Conservation (phyloP, 2,888 invertebrate genomes). For the Margaritifera margaritifera region DNA sequence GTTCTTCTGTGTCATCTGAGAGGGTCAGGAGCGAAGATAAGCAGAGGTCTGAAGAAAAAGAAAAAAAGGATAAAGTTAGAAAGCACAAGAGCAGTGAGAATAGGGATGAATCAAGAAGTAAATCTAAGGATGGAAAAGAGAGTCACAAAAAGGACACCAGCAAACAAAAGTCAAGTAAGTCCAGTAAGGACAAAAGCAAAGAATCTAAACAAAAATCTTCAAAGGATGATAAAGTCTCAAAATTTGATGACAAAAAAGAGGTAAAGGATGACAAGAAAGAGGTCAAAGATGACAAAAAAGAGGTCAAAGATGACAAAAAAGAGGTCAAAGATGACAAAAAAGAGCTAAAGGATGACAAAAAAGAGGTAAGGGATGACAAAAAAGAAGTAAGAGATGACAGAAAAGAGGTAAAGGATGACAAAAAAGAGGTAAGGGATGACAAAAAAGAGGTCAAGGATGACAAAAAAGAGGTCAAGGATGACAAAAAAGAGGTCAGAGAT, state of each 20-base stretch:
- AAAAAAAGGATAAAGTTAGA: conserved; percentile 7
- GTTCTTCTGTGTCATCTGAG: no score
- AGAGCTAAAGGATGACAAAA: conserved; percentile 10
- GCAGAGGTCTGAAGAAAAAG: conserved; percentile 12
- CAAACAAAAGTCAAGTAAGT: conserved; percentile 7
- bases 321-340: conserved; percentile 15
- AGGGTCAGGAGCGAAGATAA: conserved; percentile 4
- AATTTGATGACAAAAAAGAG: conserved; percentile 28
- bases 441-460: conserved; percentile 16
- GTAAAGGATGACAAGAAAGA: conserved; percentile 24
- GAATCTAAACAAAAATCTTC: conserved; percentile 6
- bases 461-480: conserved; percentile 13
- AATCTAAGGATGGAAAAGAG: conserved; percentile 8
- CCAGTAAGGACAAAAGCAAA: conserved; percentile 5
- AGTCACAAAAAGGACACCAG: conserved; percentile 12
- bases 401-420: conserved; percentile 7
- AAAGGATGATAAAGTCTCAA: conserved; percentile 11
- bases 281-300: conserved; percentile 9
- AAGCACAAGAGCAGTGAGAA: conserved; percentile 9
- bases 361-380: conserved; percentile 11
- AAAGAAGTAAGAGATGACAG: conserved; percentile 15
- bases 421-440: conserved; percentile 10
- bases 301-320: conserved; percentile 10
- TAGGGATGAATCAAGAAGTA: conserved; percentile 15
- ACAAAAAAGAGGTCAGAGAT: conserved; percentile 18